Conservation (phyloP, 1,140 invertebrate genomes). For the Himalopsyche phryganea region DNA sequence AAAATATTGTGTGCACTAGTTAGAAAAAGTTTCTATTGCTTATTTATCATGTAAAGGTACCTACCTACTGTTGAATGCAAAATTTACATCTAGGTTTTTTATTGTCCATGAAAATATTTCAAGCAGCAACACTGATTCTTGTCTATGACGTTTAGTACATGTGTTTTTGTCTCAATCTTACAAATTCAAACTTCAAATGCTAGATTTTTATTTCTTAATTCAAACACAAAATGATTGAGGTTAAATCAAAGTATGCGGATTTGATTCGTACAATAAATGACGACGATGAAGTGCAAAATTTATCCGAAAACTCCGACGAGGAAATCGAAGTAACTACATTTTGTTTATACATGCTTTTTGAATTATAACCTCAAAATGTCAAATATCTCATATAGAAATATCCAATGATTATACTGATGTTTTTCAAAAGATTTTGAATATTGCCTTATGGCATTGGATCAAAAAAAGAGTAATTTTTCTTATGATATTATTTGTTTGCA, state of each 20-base stretch:
- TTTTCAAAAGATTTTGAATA: neutral
- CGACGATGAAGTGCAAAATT: conserved; percentile 71
- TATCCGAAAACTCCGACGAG: conserved; percentile 75
- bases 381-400: neutral
- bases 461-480: neutral
- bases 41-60: too few species aligned
- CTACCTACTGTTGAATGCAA: too few species aligned
- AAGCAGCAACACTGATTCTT: too few species aligned
- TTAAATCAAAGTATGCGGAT: conserved; percentile 37
- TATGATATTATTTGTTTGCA: conserved; percentile 42
- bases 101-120: too few species aligned
- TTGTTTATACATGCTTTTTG: conserved; percentile 4
- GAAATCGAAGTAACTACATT: conserved; percentile 69
- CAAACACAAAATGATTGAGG: conserved; percentile 7
- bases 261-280: conserved; percentile 65
- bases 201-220: too few species aligned
- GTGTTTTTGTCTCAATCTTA: too few species aligned
- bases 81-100: too few species aligned
- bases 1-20: too few species aligned
- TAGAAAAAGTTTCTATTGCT: too few species aligned
- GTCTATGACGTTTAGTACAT: too few species aligned
- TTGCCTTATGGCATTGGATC: neutral
- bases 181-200: too few species aligned
- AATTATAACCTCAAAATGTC: conserved; percentile 15
- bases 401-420: conserved; percentile 5